Percentiles rank a stretch among this genome's conserved stretches.
phyloP scores from a whole-genome alignment of 2,113 vertebrate genomes.

The Prinia subflava region DNA sequence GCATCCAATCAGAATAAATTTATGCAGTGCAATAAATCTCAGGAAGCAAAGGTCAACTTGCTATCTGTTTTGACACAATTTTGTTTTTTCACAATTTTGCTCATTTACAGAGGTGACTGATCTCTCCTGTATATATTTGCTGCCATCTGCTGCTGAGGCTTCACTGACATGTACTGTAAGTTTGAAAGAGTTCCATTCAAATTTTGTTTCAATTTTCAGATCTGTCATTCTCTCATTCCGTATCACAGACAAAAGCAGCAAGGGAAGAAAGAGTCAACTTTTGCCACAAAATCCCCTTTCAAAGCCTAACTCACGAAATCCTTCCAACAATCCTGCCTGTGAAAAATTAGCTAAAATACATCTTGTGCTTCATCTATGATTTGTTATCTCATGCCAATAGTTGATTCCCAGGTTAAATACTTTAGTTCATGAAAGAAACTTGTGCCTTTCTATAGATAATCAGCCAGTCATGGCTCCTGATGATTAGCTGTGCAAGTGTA shows the following conservation, averaged over 20 bases:
- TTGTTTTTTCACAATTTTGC: neutral
- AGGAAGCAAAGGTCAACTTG: neutral
- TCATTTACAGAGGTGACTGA: neutral
- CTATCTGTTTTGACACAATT: neutral
- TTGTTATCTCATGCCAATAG: neutral
- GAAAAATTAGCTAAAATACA: neutral
- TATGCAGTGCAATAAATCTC: neutral
- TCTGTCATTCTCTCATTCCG: neutral
- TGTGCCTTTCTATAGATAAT: neutral
- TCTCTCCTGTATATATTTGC: neutral
- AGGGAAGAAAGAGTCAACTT: neutral
- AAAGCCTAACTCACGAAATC: neutral
- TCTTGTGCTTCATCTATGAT: neutral
- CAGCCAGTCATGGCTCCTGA: neutral
- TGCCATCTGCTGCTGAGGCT: slow-evolving; percentile 63
- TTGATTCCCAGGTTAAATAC: neutral
- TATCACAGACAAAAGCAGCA: neutral
- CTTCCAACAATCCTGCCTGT: neutral
- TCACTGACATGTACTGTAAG: neutral
- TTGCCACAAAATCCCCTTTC: neutral
- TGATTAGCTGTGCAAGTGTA: neutral
- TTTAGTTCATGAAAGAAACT: neutral
- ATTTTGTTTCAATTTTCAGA: neutral
- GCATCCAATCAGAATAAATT: neutral
- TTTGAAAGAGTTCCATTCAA: neutral